Evolutionary conservation across 2,113 vertebrate species (phyloP).

Genomic region (Cebus imitator): DNA sequence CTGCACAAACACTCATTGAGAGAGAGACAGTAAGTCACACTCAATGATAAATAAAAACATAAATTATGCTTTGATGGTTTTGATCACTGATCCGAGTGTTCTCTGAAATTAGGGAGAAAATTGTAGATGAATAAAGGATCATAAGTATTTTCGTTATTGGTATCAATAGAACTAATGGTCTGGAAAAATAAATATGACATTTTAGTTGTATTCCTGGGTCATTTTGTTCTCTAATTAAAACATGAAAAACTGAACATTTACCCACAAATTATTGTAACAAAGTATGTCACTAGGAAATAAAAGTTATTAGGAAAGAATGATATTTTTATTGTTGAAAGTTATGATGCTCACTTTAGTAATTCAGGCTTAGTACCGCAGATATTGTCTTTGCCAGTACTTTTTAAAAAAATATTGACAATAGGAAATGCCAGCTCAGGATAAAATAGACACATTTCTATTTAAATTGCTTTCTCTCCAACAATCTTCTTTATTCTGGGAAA

Average conservation of each 20-base stretch:
- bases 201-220: background rate
- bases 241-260: background rate
- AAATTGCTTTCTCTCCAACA: conserved; percentile 71
- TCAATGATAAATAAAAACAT: background rate
- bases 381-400: conserved; percentile 40
- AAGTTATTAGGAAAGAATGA: conserved; percentile 56
- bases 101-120: background rate
- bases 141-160: background rate
- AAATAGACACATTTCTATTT: conserved; percentile 66
- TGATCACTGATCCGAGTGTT: background rate
- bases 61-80: background rate
- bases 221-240: background rate
- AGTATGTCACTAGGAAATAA: background rate
- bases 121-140: background rate
- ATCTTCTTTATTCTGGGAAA: conserved; percentile 79
- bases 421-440: conserved; percentile 63
- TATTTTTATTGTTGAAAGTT: conserved; percentile 40
- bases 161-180: background rate
- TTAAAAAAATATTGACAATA: conserved; percentile 67
- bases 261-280: background rate
- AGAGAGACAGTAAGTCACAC: background rate
- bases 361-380: background rate
- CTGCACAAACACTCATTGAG: background rate
- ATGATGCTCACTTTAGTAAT: background rate
- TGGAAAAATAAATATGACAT: background rate